Base-by-base conservation (phyloP, 1,140 invertebrate species). In the Cyphomyrmex costatus region DNA sequence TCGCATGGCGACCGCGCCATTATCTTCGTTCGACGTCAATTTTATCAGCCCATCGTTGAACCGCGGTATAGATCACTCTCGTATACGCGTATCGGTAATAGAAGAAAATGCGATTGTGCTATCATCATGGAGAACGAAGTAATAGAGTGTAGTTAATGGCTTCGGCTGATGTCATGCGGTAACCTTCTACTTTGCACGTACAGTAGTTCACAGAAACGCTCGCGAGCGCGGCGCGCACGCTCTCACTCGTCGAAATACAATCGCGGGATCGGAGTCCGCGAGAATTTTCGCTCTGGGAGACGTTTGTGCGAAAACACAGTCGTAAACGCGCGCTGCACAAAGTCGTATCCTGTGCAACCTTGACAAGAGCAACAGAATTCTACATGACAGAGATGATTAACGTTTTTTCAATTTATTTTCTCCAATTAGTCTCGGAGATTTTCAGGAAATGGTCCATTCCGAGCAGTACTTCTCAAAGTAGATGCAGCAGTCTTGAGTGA, bases 181-280 rank as follows among this genome's bases (percentile, higher is more conserved):
- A 91, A 91, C 90, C 90, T 91, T 91, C 90, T 91, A 89, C 89
- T 91, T 91, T 79, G 90, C 82, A 89, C 85, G 89, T 87, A 88
- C 89, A 83, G 71, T 77, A 70, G 76, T 82, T 79, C 86, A 63
- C 76, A 88, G 82, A 88, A 88, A 89, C 58, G 56, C 68, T 51
- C 46, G 42, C n/a, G 27, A 30, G n/a, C 27, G 63, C n/a, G 24
- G 56, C 74, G 60, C 56, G 42, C 53, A 27, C 63, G 68, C 79
- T 58, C 74, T 58, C 36, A 27, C 61, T 85, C 49, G 63, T 53
- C 42, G 46, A 63, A 74, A 63, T 79, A 71, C 65, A 80, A 80
- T 86, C 49, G 46, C 49, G 46, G 46, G 27, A 58, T 51, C 60
- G 49, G 53, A 70, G 30, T 68, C 71, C 19, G 24, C 16, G 49